Evolutionary conservation across 2,888 invertebrate species (phyloP), one percentile per base, ranked within the genome.

Genomic region (Scaptodrosophila latifasciaeformis): DNA sequence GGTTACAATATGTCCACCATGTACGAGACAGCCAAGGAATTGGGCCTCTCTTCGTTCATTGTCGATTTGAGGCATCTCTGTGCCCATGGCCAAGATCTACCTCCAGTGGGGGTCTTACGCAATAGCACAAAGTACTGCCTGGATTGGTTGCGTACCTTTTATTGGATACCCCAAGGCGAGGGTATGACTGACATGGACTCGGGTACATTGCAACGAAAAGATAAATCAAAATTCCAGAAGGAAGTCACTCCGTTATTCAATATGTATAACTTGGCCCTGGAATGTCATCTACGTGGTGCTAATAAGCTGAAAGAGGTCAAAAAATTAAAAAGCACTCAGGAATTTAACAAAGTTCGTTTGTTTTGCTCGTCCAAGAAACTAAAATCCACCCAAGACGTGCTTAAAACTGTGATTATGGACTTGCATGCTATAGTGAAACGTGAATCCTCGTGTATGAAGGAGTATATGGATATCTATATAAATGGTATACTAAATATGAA

Each of bases 21-120:
- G 86, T 87, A 87, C 39, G 80, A 74, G 0, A 85, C 84, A 0
- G 86, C 86, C 0, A 70, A 67, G 2, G 61, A 84, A 45, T 62
- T 87, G 4, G 85, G 86, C 0, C 52, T 87, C n/a, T 78, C 82
- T 6, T 82, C 85, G 1, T 87, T 86, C 57, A 80, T 87, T 0
- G 86, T 87, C 0, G 86, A 87, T 54, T 59, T 87, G 9, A 62
- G 86, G 1, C 87, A 87, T 44, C 59, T 86, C 12, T 86, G 87
- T 58, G 82, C 86, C 0, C 86, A 87, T 50, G 86, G 86, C 0
- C 85, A 84, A 27, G 66, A 64, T 2, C 54, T 85, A 43, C 86
- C 86, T 0, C 79, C 84, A 0, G 49, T 82, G 1, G 62, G 77
- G 2, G 67, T 86, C 1, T 57, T 86, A 2, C 77, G 85, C 0